These are phyloP conservation scores for Cyrtorhinus lividipennis DNA, from an alignment of 1,140 invertebrate species.

Conservation along the genomic window DNA sequence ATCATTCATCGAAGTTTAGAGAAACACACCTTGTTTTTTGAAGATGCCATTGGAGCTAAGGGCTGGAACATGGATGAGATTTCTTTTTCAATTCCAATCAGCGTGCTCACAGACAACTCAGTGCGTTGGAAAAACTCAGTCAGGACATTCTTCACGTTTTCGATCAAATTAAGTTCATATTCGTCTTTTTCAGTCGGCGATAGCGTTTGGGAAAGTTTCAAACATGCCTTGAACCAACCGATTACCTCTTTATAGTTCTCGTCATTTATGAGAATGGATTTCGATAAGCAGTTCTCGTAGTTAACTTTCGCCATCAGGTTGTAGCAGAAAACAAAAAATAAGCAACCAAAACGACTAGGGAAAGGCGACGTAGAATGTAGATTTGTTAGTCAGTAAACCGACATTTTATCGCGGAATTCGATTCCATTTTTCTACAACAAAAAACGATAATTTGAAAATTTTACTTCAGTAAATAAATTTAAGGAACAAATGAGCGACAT, in stretches of 20 bases:
- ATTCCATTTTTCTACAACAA: too few species aligned
- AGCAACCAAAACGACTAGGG: too few species aligned
- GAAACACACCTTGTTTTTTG: too few species aligned
- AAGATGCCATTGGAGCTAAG: too few species aligned
- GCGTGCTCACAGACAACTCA: background rate
- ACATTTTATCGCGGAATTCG: too few species aligned
- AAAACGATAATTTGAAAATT: too few species aligned
- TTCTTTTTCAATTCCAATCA: background rate
- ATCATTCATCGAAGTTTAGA: too few species aligned
- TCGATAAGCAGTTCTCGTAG: background rate
- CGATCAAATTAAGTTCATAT: conserved; percentile 2
- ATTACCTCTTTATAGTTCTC: background rate
- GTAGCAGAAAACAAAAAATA: too few species aligned
- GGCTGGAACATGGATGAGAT: background rate
- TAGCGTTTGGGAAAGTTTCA: background rate
- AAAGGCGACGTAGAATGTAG: too few species aligned
- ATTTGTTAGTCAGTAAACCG: too few species aligned
- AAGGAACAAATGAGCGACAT: too few species aligned
- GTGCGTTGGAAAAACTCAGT: background rate
- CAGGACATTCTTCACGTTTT: background rate
- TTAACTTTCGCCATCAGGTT: background rate
- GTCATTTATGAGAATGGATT: background rate
- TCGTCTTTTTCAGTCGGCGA: background rate
- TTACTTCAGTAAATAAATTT: too few species aligned
- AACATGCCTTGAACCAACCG: background rate